Evolutionary conservation across 2,888 invertebrate genomes (phyloP), one percentile per base, ranked within the genome.

Genomic region (Temnothorax rugatulus): DNA sequence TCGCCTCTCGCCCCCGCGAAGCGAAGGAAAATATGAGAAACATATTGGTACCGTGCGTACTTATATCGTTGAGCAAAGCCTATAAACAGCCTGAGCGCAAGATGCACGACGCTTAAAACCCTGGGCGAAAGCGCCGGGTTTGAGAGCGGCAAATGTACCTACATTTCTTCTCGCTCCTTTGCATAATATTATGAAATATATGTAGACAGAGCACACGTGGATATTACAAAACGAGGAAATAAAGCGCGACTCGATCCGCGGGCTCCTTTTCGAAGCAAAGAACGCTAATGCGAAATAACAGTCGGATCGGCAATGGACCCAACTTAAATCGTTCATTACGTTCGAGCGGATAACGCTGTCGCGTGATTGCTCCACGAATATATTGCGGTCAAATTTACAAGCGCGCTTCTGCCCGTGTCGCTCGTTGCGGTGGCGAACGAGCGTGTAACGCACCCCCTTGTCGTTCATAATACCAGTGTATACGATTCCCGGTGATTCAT

Each of bases 341-440:
- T 66, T 76, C 61, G 63, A 18, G 25, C 76, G 61, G 11, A 54
- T 66, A 68, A 54, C 50, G 52, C 63, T 68, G 68, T 81, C 81
- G 63, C 75, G 79, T 84, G 85, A 85, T 84, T 52, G 81, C 64
- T 81, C 75, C 81, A 18, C 79, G 85, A 86, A 84, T 84, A 84
- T 81, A 86, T 81, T 44, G 85, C 84, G 85, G 85, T 81, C 81
- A 84, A 85, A 85, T 85, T 85, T 84, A 86, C 85, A 84, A 84
- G 85, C 84, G 25, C 61, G 63, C 57, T 38, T 64, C 29, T 21
- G 79, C 74, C 50, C 57, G 57, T 66, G 83, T 85, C 75, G 69
- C 79, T 81, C 44, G 79, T 81, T 54, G 76, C 63, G 52, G 54
- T 64, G 21, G 75, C 61, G 61, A 77, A 83, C 57, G 77, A 83